Evolutionary conservation across 2,113 vertebrate species (phyloP).

Genomic region (Calcarius ornatus): DNA sequence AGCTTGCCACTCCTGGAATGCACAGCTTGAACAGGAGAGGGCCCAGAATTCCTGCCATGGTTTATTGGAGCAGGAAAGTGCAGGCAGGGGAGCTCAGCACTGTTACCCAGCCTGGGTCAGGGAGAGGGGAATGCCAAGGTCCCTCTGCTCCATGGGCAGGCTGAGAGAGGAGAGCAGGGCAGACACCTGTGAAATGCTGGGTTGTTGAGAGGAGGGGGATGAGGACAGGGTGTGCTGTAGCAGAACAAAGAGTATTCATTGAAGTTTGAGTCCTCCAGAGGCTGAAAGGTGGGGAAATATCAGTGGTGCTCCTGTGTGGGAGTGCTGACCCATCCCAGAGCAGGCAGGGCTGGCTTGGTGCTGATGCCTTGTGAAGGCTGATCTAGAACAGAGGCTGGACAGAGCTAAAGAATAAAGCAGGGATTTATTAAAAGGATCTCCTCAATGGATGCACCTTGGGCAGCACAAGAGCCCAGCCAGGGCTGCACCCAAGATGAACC

Average conservation of each 20-base stretch:
- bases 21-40: background rate
- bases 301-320: background rate
- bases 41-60: background rate
- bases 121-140: background rate
- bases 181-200: background rate
- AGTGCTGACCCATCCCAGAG: background rate
- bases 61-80: background rate
- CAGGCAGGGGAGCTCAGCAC: background rate
- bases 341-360: background rate
- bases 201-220: background rate
- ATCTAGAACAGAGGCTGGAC: background rate
- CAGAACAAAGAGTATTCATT: background rate
- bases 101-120: background rate
- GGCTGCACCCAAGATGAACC: background rate
- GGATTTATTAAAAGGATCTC: background rate
- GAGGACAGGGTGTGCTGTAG: background rate
- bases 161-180: background rate
- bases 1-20: background rate
- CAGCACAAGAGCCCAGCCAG: background rate
- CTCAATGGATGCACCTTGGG: background rate
- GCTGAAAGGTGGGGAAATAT: background rate
- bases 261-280: background rate
- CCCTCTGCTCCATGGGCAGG: background rate
- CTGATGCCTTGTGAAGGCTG: background rate
- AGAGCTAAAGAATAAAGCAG: background rate